Evolutionary conservation across 2,113 vertebrate genomes (phyloP).

Genomic region (Pao palembangensis): DNA sequence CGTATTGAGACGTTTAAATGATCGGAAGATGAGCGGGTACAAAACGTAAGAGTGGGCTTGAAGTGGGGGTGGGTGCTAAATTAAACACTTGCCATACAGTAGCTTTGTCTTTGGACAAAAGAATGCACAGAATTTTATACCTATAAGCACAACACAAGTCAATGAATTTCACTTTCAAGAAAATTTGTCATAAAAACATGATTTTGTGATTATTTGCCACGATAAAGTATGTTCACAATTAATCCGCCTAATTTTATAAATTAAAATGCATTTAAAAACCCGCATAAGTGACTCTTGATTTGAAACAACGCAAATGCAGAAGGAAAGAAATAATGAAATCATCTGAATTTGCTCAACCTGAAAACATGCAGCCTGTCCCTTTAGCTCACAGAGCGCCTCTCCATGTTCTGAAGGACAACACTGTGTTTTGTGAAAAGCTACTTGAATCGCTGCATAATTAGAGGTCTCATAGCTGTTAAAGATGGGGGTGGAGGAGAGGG

Average conservation of each 20-base stretch:
- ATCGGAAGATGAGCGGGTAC: no score
- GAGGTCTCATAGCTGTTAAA: slow-evolving; percentile 88
- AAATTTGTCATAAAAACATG: no score
- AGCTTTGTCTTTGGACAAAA: no score
- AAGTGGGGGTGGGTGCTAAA: no score
- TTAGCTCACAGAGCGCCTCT: slow-evolving; percentile 86
- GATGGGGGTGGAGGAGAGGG: slow-evolving; percentile 68
- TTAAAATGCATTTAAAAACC: not conserved
- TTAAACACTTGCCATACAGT: no score
- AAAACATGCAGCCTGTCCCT: slow-evolving; percentile 87
- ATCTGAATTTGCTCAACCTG: slow-evolving; percentile 86
- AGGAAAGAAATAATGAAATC: slow-evolving; percentile 87
- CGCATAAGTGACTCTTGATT: not conserved
- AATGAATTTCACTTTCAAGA: no score
- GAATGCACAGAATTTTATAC: no score
- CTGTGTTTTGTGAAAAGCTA: slow-evolving; percentile 87
- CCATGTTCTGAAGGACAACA: slow-evolving; percentile 86
- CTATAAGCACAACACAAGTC: no score
- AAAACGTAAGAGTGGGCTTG: no score
- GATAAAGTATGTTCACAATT: slow-evolving; percentile 5
- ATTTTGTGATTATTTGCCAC: not conserved
- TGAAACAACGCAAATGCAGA: slow-evolving; percentile 65
- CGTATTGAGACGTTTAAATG: slow-evolving; percentile 1
- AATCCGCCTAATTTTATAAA: not conserved
- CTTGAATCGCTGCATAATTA: slow-evolving; percentile 94